These are phyloP conservation scores for Gymnothorax javanicus DNA, from an alignment of 2,797 vertebrate species.

Conservation along the genomic window DNA sequence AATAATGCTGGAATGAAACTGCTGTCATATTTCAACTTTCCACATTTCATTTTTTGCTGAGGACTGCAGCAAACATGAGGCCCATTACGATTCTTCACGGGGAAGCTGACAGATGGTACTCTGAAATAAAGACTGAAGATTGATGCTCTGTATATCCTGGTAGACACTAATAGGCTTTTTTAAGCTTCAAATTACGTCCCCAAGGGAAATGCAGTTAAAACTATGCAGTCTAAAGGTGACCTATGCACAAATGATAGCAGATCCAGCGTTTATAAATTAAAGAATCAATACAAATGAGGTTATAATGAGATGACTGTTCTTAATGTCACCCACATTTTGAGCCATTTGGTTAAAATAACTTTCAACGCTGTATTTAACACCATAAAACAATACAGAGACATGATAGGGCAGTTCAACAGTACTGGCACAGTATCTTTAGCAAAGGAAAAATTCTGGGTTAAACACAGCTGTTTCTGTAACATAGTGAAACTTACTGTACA, in stretches of 20 bases:
- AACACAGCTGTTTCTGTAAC: no score
- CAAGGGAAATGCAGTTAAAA: not conserved
- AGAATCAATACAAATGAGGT: not conserved
- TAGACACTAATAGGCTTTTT: not conserved
- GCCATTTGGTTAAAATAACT: not conserved
- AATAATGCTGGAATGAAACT: not conserved
- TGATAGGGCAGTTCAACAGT: no score
- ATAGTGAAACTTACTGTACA: no score
- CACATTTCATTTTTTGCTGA: slow-evolving; percentile 1
- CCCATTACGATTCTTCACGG: not conserved
- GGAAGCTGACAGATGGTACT: not conserved
- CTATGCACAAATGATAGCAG: not conserved
- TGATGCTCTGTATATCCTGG: not conserved
- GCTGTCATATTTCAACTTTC: slow-evolving; percentile 4
- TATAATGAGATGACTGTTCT: not conserved
- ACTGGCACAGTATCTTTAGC: no score
- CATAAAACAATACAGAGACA: not conserved
- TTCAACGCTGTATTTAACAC: not conserved
- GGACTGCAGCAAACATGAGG: not conserved
- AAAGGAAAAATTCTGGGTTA: no score
- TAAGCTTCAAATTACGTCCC: not conserved
- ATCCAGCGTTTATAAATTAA: not conserved
- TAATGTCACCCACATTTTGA: not conserved
- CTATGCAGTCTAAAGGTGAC: not conserved
- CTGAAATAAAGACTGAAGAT: not conserved